Evolutionary conservation across 2,797 vertebrate species (phyloP).

Genomic region (Hoplostethus mediterraneus): DNA sequence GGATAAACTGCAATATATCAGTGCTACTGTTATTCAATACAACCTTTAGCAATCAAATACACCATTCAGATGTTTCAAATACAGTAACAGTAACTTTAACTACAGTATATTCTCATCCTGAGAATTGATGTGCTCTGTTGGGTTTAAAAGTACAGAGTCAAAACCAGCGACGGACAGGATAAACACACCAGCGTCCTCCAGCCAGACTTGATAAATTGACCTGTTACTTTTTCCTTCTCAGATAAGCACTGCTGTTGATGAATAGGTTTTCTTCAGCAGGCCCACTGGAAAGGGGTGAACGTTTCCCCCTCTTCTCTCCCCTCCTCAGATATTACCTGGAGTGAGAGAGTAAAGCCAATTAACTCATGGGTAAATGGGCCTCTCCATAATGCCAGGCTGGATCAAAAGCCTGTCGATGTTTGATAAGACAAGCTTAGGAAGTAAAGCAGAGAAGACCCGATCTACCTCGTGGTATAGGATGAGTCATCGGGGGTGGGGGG

Average conservation of each 20-base stretch:
- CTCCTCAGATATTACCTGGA: neutral
- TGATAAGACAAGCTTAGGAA: conserved; percentile 9
- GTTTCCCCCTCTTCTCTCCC: neutral
- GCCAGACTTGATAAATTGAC: conserved; percentile 26
- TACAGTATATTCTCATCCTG: neutral
- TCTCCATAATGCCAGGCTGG: conserved; percentile 16
- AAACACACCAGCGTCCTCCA: conserved; percentile 5
- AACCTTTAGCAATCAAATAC: conserved; percentile 11
- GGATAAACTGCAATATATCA: conserved; percentile 30
- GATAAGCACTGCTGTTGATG: conserved; percentile 17
- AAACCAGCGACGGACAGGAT: conserved; percentile 18
- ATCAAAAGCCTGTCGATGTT: conserved; percentile 13
- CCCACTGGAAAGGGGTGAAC: neutral
- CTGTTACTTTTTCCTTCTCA: conserved; percentile 16
- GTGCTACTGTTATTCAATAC: conserved; percentile 23
- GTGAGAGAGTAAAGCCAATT: conserved; percentile 14
- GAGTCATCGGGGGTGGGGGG: conserved; percentile 46
- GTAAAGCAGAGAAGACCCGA: conserved; percentile 14
- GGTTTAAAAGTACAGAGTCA: neutral
- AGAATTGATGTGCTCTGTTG: neutral
- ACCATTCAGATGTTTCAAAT: neutral
- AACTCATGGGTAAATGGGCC: conserved; percentile 21
- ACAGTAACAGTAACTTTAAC: neutral
- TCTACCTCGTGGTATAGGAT: conserved; percentile 34
- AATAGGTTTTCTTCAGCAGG: conserved; percentile 14